A percentile compares a stretch with the other conserved stretches of the same genome.
phyloP scores from a whole-genome alignment of 2,888 invertebrate species.

The Hydropsyche betteni region DNA sequence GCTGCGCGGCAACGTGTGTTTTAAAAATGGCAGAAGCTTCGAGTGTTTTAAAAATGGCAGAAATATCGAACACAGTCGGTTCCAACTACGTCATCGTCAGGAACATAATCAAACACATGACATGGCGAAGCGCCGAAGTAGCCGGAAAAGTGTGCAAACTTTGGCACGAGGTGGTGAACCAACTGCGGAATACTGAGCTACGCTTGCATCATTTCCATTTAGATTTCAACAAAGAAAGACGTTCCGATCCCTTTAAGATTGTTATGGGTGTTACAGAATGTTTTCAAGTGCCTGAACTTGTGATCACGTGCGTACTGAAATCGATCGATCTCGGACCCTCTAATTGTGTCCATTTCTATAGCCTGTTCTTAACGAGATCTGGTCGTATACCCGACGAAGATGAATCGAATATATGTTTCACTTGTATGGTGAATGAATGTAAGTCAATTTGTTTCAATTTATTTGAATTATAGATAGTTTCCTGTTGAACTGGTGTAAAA shows the following conservation, averaged over 20 bases:
- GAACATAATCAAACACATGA: background rate
- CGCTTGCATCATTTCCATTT: background rate
- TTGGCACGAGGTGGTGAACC: background rate
- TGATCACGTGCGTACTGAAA: background rate
- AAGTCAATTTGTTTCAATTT: background rate
- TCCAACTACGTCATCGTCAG: slow-evolving; percentile 12
- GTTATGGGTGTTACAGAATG: background rate
- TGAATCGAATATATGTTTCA: no score
- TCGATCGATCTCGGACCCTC: no score
- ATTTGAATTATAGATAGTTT: background rate
- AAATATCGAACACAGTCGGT: no score
- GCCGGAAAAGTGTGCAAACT: background rate
- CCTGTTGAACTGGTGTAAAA: no score
- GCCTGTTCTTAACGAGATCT: no score
- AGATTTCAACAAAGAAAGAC: background rate
- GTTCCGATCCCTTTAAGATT: no score
- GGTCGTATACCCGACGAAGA: no score
- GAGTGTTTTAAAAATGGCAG: no score
- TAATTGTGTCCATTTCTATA: no score
- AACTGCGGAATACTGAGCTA: background rate
- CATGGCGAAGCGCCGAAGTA: background rate
- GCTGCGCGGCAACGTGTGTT: no score
- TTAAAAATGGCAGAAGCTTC: no score
- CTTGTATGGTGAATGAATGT: no score
- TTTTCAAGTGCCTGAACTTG: background rate